Conservation (phyloP, 2,113 vertebrate genomes). For the Muscicapa adusta region DNA sequence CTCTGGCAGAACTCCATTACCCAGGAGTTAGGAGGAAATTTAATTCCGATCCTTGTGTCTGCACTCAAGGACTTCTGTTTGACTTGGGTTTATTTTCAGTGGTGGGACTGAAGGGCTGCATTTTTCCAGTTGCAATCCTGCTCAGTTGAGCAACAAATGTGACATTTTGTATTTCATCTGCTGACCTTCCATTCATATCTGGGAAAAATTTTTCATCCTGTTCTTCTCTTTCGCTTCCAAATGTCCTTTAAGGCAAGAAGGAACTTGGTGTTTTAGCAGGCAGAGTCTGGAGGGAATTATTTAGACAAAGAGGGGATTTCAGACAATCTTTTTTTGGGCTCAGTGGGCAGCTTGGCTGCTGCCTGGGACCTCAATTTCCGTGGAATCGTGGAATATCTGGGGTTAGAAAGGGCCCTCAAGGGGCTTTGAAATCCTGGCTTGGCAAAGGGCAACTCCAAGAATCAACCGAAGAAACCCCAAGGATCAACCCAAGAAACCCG, state of each 20-base stretch:
- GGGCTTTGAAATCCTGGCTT: background rate
- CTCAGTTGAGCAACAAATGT: background rate
- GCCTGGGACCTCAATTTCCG: background rate
- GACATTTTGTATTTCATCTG: background rate
- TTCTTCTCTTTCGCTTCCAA: background rate
- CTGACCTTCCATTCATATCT: background rate
- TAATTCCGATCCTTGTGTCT: conserved; percentile 62
- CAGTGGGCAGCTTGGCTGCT: background rate
- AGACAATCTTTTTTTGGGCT: background rate
- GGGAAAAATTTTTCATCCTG: background rate
- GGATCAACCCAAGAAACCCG: background rate
- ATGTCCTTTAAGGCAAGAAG: background rate
- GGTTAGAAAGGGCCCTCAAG: background rate
- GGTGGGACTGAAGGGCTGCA: background rate
- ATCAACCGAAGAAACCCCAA: background rate
- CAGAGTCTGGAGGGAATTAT: background rate
- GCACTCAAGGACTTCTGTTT: conserved; percentile 51
- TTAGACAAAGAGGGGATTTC: rapidly evolving
- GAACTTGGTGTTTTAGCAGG: rapidly evolving
- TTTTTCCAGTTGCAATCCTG: background rate
- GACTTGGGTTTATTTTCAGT: conserved; percentile 20
- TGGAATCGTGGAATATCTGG: background rate
- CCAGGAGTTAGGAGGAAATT: conserved; percentile 55
- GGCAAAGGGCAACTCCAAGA: background rate
- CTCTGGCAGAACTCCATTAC: conserved; percentile 57